Conservation (phyloP, 2,888 invertebrate genomes). For the Lymantria monacha region DNA sequence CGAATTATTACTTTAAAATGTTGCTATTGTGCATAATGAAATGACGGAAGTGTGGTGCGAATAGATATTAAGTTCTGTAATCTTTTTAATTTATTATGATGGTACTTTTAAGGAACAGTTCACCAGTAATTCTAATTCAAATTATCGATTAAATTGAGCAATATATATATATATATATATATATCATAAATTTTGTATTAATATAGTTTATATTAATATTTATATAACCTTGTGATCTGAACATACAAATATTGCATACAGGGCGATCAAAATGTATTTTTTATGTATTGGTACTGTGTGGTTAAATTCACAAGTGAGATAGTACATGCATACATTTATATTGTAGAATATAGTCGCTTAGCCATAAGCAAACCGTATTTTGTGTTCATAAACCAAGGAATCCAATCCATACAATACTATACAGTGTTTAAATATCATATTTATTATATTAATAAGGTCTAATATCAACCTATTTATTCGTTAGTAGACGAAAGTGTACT, state of each 20-base stretch:
- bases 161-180: too few relatives aligned
- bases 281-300: conserved; percentile 38
- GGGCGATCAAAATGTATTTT: conserved; percentile 58
- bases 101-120: conserved; percentile 39
- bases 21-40: conserved; percentile 31
- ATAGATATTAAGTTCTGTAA: conserved; percentile 49
- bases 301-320: conserved; percentile 43
- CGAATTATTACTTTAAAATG: conserved; percentile 25
- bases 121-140: conserved; percentile 30
- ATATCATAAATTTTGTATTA: conserved; percentile 32
- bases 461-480: conserved; percentile 27
- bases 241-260: conserved; percentile 52
- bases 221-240: conserved; percentile 52
- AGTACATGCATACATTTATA: conserved; percentile 42
- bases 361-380: conserved; percentile 59
- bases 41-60: conserved; percentile 45
- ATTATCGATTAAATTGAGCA: conserved; percentile 51
- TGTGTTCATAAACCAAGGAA: conserved; percentile 61
- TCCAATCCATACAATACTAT: conserved; percentile 42
- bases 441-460: conserved; percentile 40
- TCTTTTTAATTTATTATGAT: conserved; percentile 49
- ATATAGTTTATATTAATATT: conserved; percentile 16
- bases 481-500: conserved; percentile 12
- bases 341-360: conserved; percentile 48
- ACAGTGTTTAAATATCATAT: conserved; percentile 40